Conservation (phyloP, 2,888 invertebrate species). For the Cheilosia urbana region DNA sequence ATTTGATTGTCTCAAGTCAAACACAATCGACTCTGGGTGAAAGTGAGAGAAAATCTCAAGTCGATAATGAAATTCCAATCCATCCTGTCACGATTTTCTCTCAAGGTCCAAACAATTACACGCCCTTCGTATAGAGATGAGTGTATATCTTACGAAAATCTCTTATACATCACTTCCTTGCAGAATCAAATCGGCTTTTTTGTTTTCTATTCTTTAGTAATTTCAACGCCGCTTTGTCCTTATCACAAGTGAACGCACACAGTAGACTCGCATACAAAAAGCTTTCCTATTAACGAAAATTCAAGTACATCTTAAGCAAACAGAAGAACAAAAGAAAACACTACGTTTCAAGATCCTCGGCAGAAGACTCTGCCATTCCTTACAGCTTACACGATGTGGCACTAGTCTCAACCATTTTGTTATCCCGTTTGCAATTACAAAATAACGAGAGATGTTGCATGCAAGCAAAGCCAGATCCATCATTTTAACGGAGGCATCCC, state of each 20-base stretch:
- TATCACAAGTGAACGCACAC: constrained; percentile 2
- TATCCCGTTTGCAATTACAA: constrained; percentile 32
- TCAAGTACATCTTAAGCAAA: constrained; percentile 26
- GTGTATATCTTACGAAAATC: neutral
- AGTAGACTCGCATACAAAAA: neutral
- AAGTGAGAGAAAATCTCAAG: too few species aligned
- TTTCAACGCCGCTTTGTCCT: neutral
- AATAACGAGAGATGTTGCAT: constrained; percentile 19
- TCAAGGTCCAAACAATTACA: neutral
- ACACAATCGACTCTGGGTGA: too few species aligned
- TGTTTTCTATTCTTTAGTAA: neutral
- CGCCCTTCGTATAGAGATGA: neutral
- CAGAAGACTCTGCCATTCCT: constrained; percentile 6
- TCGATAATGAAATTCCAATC: too few species aligned
- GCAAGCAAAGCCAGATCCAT: neutral
- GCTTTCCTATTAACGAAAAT: constrained; percentile 26
- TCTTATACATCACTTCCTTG: neutral
- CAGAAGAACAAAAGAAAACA: constrained; percentile 31
- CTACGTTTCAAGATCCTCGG: neutral
- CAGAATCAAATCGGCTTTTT: neutral
- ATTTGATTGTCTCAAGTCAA: too few species aligned
- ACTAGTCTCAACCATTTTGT: constrained; percentile 1
- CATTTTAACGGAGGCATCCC: neutral
- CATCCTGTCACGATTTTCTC: neutral
- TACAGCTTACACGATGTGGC: constrained; percentile 31